These are phyloP conservation scores for Malthinus seriepunctatus DNA, from an alignment of 2,888 invertebrate genomes.

Conservation along the genomic window DNA sequence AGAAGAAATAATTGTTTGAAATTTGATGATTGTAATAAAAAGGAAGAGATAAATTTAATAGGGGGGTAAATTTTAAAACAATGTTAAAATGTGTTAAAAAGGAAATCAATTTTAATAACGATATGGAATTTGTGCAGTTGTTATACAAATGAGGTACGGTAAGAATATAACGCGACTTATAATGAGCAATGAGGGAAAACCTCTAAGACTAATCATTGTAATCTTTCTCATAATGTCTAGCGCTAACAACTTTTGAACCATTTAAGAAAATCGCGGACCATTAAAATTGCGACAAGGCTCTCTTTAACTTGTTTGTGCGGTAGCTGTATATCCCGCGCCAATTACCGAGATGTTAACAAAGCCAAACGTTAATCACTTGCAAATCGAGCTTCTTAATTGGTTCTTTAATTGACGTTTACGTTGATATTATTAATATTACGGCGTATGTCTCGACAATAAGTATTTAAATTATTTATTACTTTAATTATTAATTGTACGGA, in stretches of 20 bases:
- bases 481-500: no score
- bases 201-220: slow-evolving; percentile 54
- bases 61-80: slow-evolving; percentile 38
- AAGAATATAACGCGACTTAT: slow-evolving; percentile 50
- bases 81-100: slow-evolving; percentile 44
- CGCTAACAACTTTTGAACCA: slow-evolving; percentile 56
- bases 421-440: slow-evolving; percentile 37
- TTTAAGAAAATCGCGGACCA: slow-evolving; percentile 56
- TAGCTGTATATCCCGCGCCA: slow-evolving; percentile 42
- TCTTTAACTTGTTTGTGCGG: slow-evolving; percentile 41
- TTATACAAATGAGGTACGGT: slow-evolving; percentile 53
- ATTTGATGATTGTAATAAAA: no score
- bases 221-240: slow-evolving; percentile 54
- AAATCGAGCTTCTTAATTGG: slow-evolving; percentile 52
- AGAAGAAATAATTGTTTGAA: no score
- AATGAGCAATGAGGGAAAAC: slow-evolving; percentile 53
- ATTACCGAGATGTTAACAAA: slow-evolving; percentile 48
- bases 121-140: slow-evolving; percentile 50
- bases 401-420: slow-evolving; percentile 52
- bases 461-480: background rate
- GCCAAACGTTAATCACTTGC: slow-evolving; percentile 51
- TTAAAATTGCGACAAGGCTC: slow-evolving; percentile 52
- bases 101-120: slow-evolving; percentile 50
- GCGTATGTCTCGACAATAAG: slow-evolving; percentile 11
- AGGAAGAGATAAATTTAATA: background rate